Conservation (phyloP, 2,113 vertebrate species). For the Eurystomus gularis region DNA sequence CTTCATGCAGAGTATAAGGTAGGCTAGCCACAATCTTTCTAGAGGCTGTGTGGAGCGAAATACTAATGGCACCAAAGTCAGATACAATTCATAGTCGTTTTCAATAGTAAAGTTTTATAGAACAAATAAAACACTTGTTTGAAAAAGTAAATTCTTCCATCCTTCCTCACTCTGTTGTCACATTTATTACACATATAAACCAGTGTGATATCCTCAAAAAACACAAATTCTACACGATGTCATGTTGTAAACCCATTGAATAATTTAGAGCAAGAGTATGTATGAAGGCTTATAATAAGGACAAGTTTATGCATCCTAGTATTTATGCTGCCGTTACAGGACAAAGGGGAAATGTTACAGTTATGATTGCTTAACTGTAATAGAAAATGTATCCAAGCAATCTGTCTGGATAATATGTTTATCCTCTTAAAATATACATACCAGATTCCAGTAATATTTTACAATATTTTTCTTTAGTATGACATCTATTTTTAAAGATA, state of each 20-base stretch:
- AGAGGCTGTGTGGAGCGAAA: background rate
- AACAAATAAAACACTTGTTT: background rate
- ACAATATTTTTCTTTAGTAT: background rate
- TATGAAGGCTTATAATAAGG: background rate
- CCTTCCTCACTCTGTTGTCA: background rate
- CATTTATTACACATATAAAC: background rate
- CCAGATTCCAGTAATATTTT: background rate
- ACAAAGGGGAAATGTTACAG: background rate
- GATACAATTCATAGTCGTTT: background rate
- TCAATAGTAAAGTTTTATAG: background rate
- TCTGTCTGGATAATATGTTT: background rate
- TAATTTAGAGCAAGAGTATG: background rate
- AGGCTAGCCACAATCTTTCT: background rate
- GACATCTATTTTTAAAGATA: background rate
- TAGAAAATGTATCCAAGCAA: background rate
- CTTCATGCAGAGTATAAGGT: background rate
- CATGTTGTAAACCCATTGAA: background rate
- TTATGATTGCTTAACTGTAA: background rate
- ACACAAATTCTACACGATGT: background rate
- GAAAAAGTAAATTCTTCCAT: background rate
- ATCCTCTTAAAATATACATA: background rate
- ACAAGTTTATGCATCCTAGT: background rate
- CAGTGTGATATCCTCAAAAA: background rate
- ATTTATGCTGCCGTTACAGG: background rate
- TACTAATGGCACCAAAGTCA: background rate